A percentile compares a stretch with the other conserved stretches of the same genome.
These are phyloP conservation scores for Adrianichthys oophorus DNA, from an alignment of 2,797 vertebrate species.

Conservation along the genomic window DNA sequence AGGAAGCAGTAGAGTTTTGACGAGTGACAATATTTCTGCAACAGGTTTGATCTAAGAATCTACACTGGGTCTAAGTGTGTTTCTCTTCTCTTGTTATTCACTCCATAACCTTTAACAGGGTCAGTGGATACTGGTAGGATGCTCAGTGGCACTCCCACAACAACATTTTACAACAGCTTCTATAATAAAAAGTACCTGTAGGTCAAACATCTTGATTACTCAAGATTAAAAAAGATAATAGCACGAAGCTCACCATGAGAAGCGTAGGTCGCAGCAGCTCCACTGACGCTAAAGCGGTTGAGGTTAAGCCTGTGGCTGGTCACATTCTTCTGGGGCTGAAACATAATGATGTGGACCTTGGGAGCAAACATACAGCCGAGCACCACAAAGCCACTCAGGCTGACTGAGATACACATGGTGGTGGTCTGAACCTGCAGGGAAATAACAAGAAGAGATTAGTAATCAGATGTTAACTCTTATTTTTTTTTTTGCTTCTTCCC, in stretches of 20 bases:
- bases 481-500: too few relatives aligned
- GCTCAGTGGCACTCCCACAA: too few relatives aligned
- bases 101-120: too few relatives aligned
- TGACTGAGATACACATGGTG: conserved; percentile 99
- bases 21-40: too few relatives aligned
- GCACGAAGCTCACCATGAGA: conserved; percentile 86
- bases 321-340: conserved; percentile 99
- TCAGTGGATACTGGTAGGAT: too few relatives aligned
- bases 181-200: too few relatives aligned
- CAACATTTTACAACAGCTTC: too few relatives aligned
- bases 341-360: conserved; percentile 98
- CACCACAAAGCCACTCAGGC: conserved; percentile 97
- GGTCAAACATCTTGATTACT: too few relatives aligned
- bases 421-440: conserved; percentile 92
- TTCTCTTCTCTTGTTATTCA: too few relatives aligned
- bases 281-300: conserved; percentile 96
- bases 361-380: conserved; percentile 97
- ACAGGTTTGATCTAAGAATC: too few relatives aligned
- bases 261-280: conserved; percentile 87
- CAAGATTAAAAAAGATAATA: conserved; percentile 22
- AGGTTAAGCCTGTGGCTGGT: conserved; percentile 95
- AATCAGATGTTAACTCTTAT: background rate
- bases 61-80: too few relatives aligned
- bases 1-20: too few relatives aligned
- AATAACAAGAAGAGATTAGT: conserved; percentile 27